Evolutionary conservation across 2,113 vertebrate species (phyloP), one percentile per base, ranked within the genome.

Genomic region (Mustelus asterias): DNA sequence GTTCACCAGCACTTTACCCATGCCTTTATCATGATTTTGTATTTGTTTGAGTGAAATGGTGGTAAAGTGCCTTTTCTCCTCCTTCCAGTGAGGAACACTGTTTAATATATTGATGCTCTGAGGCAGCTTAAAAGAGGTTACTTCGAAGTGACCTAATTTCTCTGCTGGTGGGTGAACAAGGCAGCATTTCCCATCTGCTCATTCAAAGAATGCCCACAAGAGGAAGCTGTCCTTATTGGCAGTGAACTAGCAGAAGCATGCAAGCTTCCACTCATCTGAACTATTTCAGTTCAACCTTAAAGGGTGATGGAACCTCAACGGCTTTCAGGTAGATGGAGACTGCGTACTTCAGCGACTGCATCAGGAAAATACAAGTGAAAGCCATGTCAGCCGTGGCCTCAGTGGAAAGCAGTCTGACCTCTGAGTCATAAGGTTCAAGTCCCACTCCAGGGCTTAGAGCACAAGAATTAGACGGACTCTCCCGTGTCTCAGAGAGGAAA

Each of bases 71-170:
- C 24, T 90, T n/a, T 90, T 60, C 58, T 16, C 29, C 29, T 60
- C 26, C 88, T 63, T 58, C 29, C 37, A 41, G 41, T 41, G 37
- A 83, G 37, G 16, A 16, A 83, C 37, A 44, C 13, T 60, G 58
- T 60, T 90, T 60, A 58, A 65, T 37, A 20, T 65, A 8, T 92
- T 65, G 89, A 92, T 92, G 60, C 33, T 92, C 14, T 33, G 60
- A 92, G 60, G 89, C 58, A 65, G 89, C 14, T 92, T 65, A 92
- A 37, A n/a, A 63, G 33, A 65, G 89, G 58, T 60, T 92, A 18
- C 18, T 92, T 92, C 60, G 16, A 92, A 65, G n/a, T 92, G 89
- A 65, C 89, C 89, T 92, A 37, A 63, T 65, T 93, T 65, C 58
- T 65, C 65, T 22, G 33, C 60, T 93, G 37, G 60, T 93, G 89